Conservation (phyloP, 2,888 invertebrate genomes). For the Drosophila subquinaria region DNA sequence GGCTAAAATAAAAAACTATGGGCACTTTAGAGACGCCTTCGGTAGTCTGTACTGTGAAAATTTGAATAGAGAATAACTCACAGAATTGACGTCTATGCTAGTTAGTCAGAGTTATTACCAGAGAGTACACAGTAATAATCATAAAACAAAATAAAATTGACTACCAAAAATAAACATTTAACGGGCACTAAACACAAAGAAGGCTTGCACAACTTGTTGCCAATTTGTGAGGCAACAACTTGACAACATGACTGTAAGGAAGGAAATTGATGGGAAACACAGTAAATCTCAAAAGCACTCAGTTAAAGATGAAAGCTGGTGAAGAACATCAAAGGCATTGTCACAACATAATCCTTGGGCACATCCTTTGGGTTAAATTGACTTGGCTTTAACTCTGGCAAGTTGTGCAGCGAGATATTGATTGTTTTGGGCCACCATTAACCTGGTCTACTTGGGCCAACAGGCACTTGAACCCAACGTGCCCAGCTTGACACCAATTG, state of each 20-base stretch:
- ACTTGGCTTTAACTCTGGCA: constrained; percentile 41
- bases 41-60: not conserved
- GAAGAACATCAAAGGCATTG: not conserved
- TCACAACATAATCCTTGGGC: constrained; percentile 1
- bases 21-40: constrained; percentile 13
- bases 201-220: constrained; percentile 19
- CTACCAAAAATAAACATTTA: constrained; percentile 17
- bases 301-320: constrained; percentile 44
- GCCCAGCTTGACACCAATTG: constrained; percentile 67
- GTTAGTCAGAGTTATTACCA: constrained; percentile 17
- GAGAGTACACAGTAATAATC: constrained; percentile 17
- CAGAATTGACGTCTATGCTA: constrained; percentile 1
- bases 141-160: constrained; percentile 18
- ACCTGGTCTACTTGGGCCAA: constrained; percentile 74
- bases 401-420: constrained; percentile 55
- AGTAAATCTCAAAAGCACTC: constrained; percentile 33
- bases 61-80: constrained; percentile 8
- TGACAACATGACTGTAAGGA: constrained; percentile 50
- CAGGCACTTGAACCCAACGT: constrained; percentile 70
- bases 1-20: constrained; percentile 5
- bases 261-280: constrained; percentile 4
- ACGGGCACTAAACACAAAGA: not conserved
- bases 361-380: constrained; percentile 30
- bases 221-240: constrained; percentile 31
- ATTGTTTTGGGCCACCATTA: constrained; percentile 66